Evolutionary conservation across 2,113 vertebrate species (phyloP).

Genomic region (Rattus norvegicus): GRCr8 NC_086038.1:47517001-47517500

Average conservation of each 20-base stretch:
- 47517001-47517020: neutral
- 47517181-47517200: neutral
- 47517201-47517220: too few species aligned
- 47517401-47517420: conserved; percentile 49
- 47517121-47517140: neutral
- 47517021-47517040: neutral
- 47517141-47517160: neutral
- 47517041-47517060: too few species aligned
- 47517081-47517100: neutral
- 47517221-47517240: neutral
- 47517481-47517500: conserved; percentile 70
- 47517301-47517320: too few species aligned
- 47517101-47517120: neutral
- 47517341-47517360: neutral
- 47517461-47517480: conserved; percentile 77
- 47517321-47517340: neutral
- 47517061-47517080: neutral
- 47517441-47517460: conserved; percentile 63
- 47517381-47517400: neutral
- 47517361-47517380: neutral
- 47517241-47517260: neutral
- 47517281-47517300: neutral
- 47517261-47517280: too few species aligned
- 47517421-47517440: conserved; percentile 66
- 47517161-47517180: neutral